Conservation (phyloP, 1,140 invertebrate genomes). For the Plectrocnemia conspersa region DNA sequence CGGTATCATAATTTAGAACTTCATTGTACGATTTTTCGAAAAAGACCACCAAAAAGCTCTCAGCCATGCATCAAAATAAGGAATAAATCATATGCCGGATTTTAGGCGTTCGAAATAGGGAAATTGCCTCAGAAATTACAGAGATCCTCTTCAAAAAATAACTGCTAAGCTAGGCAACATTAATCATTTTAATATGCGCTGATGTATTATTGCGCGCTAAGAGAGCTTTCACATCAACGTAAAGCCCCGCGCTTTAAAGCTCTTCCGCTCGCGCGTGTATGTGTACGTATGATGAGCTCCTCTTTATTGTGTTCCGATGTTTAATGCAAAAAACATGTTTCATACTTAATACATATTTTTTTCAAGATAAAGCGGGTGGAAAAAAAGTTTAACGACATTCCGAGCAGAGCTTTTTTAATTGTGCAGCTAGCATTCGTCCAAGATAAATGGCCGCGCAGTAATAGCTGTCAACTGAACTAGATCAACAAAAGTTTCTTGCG, state of each 20-base stretch:
- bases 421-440: constrained; percentile 1
- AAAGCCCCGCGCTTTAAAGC: background rate
- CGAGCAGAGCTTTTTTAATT: background rate
- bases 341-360: too few species aligned
- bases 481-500: constrained; percentile 28
- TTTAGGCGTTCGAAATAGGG: too few species aligned
- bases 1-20: too few species aligned
- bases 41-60: too few species aligned
- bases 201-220: constrained; percentile 5
- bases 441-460: constrained; percentile 26
- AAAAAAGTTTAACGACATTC: background rate
- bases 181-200: background rate
- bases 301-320: too few species aligned
- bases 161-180: background rate
- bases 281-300: too few species aligned
- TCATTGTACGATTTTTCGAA: too few species aligned
- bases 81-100: too few species aligned
- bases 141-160: too few species aligned
- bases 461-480: constrained; percentile 33
- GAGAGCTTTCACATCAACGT: constrained; percentile 4
- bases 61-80: too few species aligned
- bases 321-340: too few species aligned
- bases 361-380: background rate
- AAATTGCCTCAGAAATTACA: too few species aligned
- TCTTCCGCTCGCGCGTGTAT: background rate